Conservation (phyloP, 2,888 invertebrate species). For the Tenthredo distinguenda region DNA sequence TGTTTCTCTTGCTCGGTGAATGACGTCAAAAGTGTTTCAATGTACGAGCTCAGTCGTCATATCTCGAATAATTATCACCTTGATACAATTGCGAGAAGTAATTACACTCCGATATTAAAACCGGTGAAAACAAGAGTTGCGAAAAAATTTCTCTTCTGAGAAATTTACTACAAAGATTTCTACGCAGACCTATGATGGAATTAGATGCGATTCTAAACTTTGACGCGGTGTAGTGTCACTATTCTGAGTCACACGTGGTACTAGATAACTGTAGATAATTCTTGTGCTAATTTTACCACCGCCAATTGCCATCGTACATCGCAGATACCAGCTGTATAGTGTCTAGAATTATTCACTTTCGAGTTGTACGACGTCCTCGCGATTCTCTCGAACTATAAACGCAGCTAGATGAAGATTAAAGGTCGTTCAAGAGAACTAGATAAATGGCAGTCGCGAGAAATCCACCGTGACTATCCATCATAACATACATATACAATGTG, state of each 20-base stretch:
- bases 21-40: not conserved
- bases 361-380: not conserved
- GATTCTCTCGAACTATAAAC: not conserved
- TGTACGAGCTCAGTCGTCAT: not conserved
- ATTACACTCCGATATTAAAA: not conserved
- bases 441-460: conserved; percentile 24
- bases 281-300: conserved; percentile 27
- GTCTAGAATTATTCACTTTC: not conserved
- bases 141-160: not conserved
- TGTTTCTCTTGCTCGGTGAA: not conserved
- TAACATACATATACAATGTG: not conserved
- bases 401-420: conserved; percentile 22
- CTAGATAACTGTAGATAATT: not conserved
- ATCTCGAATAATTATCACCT: not conserved
- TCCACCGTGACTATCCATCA: not conserved
- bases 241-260: not conserved
- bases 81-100: not conserved
- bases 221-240: not conserved
- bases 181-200: not conserved
- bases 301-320: not conserved
- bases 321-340: not conserved
- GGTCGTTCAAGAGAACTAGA: conserved; percentile 20
- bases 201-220: not conserved
- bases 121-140: not conserved
- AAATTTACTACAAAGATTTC: not conserved